phyloP scores from a whole-genome alignment of 2,113 vertebrate genomes.

The cat (Felis catus) region DNA sequence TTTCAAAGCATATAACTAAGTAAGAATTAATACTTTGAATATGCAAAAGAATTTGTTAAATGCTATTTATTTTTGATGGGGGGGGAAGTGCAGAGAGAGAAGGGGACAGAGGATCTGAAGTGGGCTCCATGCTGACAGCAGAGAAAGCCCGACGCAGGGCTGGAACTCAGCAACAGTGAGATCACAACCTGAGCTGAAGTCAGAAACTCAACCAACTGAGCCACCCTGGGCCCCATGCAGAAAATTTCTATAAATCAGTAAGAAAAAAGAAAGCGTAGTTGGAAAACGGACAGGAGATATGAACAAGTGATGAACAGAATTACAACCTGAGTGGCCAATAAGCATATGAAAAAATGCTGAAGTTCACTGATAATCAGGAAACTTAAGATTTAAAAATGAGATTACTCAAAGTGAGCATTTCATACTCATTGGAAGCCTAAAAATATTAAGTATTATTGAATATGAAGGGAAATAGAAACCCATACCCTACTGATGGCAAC shows the following conservation, averaged over 20 bases:
- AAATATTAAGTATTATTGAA: neutral
- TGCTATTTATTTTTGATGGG: neutral
- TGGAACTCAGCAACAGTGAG: too few relatives aligned
- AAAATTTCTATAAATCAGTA: neutral
- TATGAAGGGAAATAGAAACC: neutral
- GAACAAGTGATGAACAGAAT: neutral
- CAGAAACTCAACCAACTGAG: too few relatives aligned
- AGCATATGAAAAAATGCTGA: neutral
- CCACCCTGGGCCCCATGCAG: too few relatives aligned
- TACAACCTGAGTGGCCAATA: neutral
- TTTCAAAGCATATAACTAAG: neutral
- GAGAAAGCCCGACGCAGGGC: too few relatives aligned
- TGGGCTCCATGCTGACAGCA: too few relatives aligned
- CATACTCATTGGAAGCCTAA: neutral
- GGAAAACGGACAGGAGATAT: neutral
- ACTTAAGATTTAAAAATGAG: neutral
- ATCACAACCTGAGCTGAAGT: too few relatives aligned
- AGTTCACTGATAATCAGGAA: neutral
- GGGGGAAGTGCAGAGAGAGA: too few relatives aligned
- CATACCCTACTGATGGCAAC: neutral
- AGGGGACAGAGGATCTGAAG: neutral
- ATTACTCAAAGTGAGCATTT: neutral
- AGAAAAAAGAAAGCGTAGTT: neutral
- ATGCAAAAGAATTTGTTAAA: neutral
- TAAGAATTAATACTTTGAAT: neutral